Base-by-base conservation (phyloP, 92 coral and sea anemone species). In the Palythoa caribaeorum region DNA sequence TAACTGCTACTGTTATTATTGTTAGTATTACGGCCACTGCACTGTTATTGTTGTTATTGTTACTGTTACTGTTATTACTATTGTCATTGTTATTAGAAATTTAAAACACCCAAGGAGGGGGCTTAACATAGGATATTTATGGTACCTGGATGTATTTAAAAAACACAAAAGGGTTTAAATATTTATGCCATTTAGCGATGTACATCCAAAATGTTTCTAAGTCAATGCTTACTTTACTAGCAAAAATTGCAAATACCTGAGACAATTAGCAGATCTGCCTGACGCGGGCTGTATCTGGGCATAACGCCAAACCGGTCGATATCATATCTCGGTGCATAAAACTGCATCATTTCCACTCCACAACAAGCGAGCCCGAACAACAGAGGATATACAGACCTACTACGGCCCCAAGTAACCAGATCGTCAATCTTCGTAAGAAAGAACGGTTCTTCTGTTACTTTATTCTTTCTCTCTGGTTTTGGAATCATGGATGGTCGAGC, bases 321-420 rank as follows among this genome's bases (percentile, higher is more conserved):
- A 36, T 78, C 83, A 35, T 78, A 78, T 35, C 83, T 54, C 13
- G 83, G 71, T 37, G 83, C 83, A 59, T 78, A 78, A 36, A 37
- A 78, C 17, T 78, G 83, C 71, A 78, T 78, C 83, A 78, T 78
- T 16, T 78, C 83, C 50, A 78, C 83, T 11, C 83, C 71, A 16
- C 83, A 78, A 71, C 83, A 78, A 6, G 83, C 83, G 0, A 78
- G 83, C 6, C 83, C 83, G 62, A 78, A 78, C 71, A 78, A 66
- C 40, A 78, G 70, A 77, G 83, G 83, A 12, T 78, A 78, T 6
- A 78, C 62, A 1, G 83, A 78, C 36, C 83, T 55, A 5, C 83
- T 78, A 44, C 83, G 83, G 2, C 83, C 83, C 83, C 83, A 78
- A 0, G 35, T 78, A 28, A 78, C 70, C 38, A 78, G 70, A 37